These are phyloP conservation scores for Catharus bicknelli DNA, from an alignment of 2,113 vertebrate species.

Conservation along the genomic window DNA sequence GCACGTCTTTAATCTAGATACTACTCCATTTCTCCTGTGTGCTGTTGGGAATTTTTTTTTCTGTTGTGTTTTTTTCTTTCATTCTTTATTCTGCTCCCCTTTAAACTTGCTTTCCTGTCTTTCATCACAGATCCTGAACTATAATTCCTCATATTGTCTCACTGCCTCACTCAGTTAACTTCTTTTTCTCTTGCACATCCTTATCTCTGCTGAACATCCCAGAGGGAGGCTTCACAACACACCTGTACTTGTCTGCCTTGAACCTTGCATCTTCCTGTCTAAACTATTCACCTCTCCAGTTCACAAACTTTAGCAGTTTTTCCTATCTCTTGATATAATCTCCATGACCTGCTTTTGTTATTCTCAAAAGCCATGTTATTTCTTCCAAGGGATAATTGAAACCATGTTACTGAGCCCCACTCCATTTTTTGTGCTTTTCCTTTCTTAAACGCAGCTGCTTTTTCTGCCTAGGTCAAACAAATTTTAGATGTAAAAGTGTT, in stretches of 20 bases:
- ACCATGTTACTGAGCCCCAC: not conserved
- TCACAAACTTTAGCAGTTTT: not conserved
- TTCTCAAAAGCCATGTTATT: not conserved
- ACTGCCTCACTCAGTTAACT: not conserved
- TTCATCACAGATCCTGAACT: not conserved
- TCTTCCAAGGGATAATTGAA: not conserved
- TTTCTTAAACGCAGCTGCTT: not conserved
- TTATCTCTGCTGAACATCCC: not conserved
- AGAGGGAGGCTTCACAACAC: not conserved
- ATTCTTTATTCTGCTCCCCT: not conserved
- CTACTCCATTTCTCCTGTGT: not conserved
- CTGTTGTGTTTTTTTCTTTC: not conserved
- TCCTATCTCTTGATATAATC: not conserved
- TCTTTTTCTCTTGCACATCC: not conserved
- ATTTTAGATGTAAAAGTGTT: not conserved
- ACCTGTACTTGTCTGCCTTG: not conserved
- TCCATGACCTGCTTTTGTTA: not conserved
- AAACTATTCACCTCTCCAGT: not conserved
- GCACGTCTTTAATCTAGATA: not conserved
- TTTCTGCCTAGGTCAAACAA: not conserved
- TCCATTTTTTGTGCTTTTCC: not conserved
- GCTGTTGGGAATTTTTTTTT: not conserved
- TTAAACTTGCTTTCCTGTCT: not conserved
- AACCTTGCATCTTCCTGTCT: not conserved
- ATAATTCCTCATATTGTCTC: not conserved